These are phyloP conservation scores for Pteronura brasiliensis DNA, from an alignment of 2,113 vertebrate species.

Conservation along the genomic window DNA sequence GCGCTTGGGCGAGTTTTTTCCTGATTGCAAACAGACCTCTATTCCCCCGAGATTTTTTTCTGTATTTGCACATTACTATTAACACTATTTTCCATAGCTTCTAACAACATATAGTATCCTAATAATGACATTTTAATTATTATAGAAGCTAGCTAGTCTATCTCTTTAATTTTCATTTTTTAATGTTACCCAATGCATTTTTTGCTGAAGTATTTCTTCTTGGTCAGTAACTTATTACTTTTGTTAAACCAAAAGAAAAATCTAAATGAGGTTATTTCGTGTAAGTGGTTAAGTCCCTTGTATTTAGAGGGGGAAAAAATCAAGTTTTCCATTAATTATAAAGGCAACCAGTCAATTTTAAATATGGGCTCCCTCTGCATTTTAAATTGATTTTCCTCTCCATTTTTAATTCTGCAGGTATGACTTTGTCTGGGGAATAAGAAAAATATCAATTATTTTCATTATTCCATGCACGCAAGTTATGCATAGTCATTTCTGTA, in stretches of 20 bases:
- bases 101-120: neutral
- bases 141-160: neutral
- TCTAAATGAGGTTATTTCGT: neutral
- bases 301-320: neutral
- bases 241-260: slow-evolving; percentile 40
- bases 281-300: neutral
- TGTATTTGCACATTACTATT: neutral
- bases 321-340: slow-evolving; percentile 46
- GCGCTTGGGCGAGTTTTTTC: neutral
- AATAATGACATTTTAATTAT: neutral
- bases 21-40: neutral
- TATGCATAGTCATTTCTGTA: neutral
- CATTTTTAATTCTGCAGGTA: neutral
- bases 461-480: neutral
- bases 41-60: neutral
- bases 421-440: neutral
- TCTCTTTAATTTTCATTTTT: slow-evolving; percentile 24
- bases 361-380: neutral
- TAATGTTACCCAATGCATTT: neutral
- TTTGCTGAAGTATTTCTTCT: slow-evolving; percentile 3
- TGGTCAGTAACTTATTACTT: neutral
- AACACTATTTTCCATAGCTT: neutral
- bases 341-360: slow-evolving; percentile 24
- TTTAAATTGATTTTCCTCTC: slow-evolving; percentile 47
- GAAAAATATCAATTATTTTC: neutral